phyloP scores from a whole-genome alignment of 2,113 vertebrate genomes.

The Chlamydotis undulata region DNA sequence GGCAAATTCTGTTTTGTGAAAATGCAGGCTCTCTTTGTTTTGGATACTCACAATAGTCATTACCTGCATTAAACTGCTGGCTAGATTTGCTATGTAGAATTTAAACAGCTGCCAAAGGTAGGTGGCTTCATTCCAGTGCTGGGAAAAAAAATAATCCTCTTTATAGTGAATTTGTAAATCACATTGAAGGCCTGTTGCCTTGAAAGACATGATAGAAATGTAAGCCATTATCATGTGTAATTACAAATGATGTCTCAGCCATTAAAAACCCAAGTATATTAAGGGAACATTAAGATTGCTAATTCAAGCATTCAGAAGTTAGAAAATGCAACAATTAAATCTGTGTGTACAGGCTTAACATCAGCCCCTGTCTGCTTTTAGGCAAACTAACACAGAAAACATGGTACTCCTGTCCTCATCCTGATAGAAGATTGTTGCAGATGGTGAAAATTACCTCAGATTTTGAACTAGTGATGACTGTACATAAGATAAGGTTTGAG shows the following conservation, averaged over 20 bases:
- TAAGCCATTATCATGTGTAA: slow-evolving; percentile 45
- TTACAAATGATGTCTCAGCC: slow-evolving; percentile 34
- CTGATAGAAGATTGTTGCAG: not conserved
- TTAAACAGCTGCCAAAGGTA: slow-evolving; percentile 27
- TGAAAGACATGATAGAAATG: slow-evolving; percentile 40
- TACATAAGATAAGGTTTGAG: not conserved
- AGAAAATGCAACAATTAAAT: slow-evolving; percentile 42
- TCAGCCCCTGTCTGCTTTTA: not conserved
- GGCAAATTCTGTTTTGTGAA: not conserved
- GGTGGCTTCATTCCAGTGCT: slow-evolving; percentile 38
- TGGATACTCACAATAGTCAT: not conserved
- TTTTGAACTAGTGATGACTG: not conserved
- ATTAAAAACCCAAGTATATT: slow-evolving; percentile 37
- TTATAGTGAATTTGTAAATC: slow-evolving; percentile 52
- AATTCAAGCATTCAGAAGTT: slow-evolving; percentile 52
- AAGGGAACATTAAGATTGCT: slow-evolving; percentile 33
- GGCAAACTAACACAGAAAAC: not conserved
- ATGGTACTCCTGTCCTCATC: not conserved
- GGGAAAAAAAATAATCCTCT: slow-evolving; percentile 32
- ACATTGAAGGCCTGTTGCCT: slow-evolving; percentile 2
- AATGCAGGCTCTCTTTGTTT: not conserved
- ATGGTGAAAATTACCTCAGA: not conserved
- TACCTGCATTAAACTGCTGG: slow-evolving; percentile 19
- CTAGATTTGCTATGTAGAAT: not conserved
- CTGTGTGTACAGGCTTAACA: not conserved